These are phyloP conservation scores for Cantharis lateralis DNA, from an alignment of 2,888 invertebrate genomes.

Conservation along the genomic window DNA sequence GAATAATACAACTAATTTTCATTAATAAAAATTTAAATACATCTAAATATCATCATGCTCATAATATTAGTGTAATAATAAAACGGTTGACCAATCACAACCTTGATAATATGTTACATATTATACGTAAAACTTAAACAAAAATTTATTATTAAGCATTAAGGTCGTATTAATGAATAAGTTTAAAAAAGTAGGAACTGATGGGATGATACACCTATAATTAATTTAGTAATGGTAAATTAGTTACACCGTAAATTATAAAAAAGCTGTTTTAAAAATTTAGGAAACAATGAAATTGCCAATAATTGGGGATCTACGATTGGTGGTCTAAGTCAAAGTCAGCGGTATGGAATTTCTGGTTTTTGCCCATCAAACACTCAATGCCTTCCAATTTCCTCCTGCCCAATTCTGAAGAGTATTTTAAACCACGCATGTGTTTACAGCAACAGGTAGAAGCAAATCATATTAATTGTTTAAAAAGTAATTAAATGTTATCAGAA, in stretches of 20 bases:
- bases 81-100: slow-evolving; percentile 18
- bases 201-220: neutral
- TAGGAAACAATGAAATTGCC: neutral
- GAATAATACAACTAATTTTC: neutral
- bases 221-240: neutral
- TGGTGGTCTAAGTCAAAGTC: neutral
- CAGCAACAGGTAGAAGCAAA: slow-evolving; percentile 60
- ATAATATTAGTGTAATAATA: slow-evolving; percentile 11
- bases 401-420: slow-evolving; percentile 62
- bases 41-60: neutral
- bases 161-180: neutral
- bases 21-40: neutral
- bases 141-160: neutral
- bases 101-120: slow-evolving; percentile 14
- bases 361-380: slow-evolving; percentile 50
- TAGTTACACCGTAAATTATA: neutral
- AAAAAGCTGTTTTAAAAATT: neutral
- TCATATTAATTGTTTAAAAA: neutral
- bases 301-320: slow-evolving; percentile 3
- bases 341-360: slow-evolving; percentile 30
- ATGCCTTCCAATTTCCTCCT: slow-evolving; percentile 63
- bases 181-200: neutral
- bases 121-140: neutral
- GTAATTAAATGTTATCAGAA: slow-evolving; percentile 45
- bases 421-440: slow-evolving; percentile 64